Base-by-base conservation (phyloP, 2,113 vertebrate genomes). In the Oryzias curvinotus region DNA sequence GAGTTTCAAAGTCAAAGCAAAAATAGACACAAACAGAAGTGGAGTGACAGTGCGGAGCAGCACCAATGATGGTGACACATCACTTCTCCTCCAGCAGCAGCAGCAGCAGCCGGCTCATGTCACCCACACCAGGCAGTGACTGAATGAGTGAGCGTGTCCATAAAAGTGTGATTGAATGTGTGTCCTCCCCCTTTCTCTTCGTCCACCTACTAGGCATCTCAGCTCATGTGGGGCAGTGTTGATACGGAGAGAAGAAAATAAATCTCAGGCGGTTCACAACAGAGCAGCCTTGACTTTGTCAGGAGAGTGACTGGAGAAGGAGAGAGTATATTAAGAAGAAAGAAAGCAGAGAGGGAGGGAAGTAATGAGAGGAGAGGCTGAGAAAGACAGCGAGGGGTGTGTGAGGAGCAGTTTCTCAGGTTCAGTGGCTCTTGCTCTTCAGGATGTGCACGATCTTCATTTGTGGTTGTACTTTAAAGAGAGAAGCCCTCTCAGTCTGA, bases 221-320 rank as follows among this genome's bases (percentile, higher is more conserved):
- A 61, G 73, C 78, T 81, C 72, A 81, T 74, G 78, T 25, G 63
- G 84, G 74, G 66, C 41, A 76, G 68, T 64, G 69, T 68, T 84
- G 80, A 89, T 81, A 77, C 67, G 55, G 85, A 81, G 86, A 85
- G 79, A 84, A 81, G 84, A 80, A 86, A 36, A 90, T 90, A 92
- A 89, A 90, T 90, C 73, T 90, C 71, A 72, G 81, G 86, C 85
- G 81, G 65, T 86, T 82, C 82, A 87, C 71, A 73, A 75, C 78
- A 88, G 78, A 74, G 90, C 81, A 90, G 88, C 90, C 87, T 87
- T 88, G 85, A 88, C 83, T 88, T 81, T 85, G 87, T 73, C 81
- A 89, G 88, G 71, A 82, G 81, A 79, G 70, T 65, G 47, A 73
- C 78, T 86, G 80, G 68, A 62, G 81, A 65, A 58, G 57, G 75